These are phyloP conservation scores for Oconnorella tubifera DNA, from an alignment of 2,888 invertebrate species.

Conservation along the genomic window DNA sequence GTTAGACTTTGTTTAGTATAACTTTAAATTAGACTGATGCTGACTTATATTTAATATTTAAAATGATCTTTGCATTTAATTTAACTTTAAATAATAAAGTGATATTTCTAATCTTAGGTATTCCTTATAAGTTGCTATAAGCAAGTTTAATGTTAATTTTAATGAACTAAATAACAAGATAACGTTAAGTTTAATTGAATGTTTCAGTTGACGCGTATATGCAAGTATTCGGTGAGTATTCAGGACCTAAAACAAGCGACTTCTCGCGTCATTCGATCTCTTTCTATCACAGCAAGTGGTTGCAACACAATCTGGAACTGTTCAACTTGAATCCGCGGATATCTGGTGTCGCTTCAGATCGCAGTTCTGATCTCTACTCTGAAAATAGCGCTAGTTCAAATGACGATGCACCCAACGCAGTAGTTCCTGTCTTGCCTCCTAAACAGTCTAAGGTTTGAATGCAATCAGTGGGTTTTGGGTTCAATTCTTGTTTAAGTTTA, in stretches of 20 bases:
- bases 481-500: too few species aligned
- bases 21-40: too few species aligned
- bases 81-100: too few species aligned
- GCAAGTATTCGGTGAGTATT: constrained; percentile 28
- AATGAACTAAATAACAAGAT: too few species aligned
- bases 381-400: background rate
- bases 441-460: constrained; percentile 9
- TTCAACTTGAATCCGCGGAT: constrained; percentile 39
- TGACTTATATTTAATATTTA: too few species aligned
- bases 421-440: background rate
- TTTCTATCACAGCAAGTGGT: constrained; percentile 63
- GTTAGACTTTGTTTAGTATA: too few species aligned
- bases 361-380: background rate
- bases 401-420: background rate
- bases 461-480: too few species aligned
- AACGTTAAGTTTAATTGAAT: too few species aligned
- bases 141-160: too few species aligned
- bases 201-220: constrained; percentile 33
- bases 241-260: constrained; percentile 69
- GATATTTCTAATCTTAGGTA: too few species aligned
- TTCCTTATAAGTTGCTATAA: too few species aligned
- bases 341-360: background rate
- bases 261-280: constrained; percentile 76
- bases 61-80: too few species aligned
- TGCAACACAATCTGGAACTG: constrained; percentile 56